Evolutionary conservation across 2,797 vertebrate genomes (phyloP), one percentile per base, ranked within the genome.

Genomic region (Hozukius guyotensis): DNA sequence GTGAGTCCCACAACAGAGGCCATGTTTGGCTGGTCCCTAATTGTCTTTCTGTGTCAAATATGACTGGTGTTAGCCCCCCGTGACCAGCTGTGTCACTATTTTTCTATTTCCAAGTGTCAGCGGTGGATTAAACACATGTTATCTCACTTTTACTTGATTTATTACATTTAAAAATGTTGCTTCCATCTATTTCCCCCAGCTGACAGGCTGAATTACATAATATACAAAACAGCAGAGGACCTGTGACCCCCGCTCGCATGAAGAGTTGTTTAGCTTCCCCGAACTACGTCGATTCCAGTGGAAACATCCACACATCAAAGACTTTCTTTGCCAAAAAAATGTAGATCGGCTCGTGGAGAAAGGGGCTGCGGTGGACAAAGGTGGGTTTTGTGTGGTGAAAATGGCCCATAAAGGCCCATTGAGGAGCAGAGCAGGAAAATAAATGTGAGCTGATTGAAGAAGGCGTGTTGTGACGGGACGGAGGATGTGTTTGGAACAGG

Each of bases 301-400:
- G 87, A 94, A 94, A 94, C 82, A 86, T 77, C 69, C 87, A 83
- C 81, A 87, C 89, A 87, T 93, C 84, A 95, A 90, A 92, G 84
- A 72, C 69, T 59, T 62, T 75, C 63, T 73, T 60, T 65, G 72
- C 65, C 64, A 69, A 81, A 34, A 49, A 46, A 52, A 77, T 56
- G 71, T 69, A 20, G 64, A 88, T 84, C 14, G 74, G 74, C 81
- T 88, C 76, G 76, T 81, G 78, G 73, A 83, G 71, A 88, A 81
- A 78, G 75, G 25, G 67, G 29, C 76, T 79, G 25, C 1, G 36
- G 71, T 67, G 86, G 75, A 95, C 92, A 94, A 95, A 90, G 90
- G 92, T 85, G 73, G 85, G 87, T 87, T 92, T 91, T 93, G 93
- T 95, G 83, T 34, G 53, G 36, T 82, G 87, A 89, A 89, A 92